Evolutionary conservation across 2,113 vertebrate genomes (phyloP), one percentile per base, ranked within the genome.

Genomic region (Ameiurus melas): DNA sequence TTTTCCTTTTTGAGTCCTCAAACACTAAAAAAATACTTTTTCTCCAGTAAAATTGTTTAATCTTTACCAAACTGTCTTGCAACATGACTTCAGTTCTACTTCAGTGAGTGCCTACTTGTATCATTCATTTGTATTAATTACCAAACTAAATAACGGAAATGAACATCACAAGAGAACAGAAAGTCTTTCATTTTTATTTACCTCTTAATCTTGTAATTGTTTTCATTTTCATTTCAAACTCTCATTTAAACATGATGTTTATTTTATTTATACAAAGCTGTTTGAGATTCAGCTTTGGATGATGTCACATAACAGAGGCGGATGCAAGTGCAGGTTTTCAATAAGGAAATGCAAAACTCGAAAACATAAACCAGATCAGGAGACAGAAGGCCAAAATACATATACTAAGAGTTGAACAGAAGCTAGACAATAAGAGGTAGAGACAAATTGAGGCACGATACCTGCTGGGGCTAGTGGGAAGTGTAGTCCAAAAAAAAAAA

Each of bases 111-210:
- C 20, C 30, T 53, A 30, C 53, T 8, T 68, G 20, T 30, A 58
- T 17, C 60, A 51, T 60, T 79, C 33, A 33, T 39, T 89, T 60
- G 13, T 17, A 55, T 66, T 83, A 55, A 86, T 60, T 73, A 36
- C 1, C 12, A 27, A 51, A 51, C 25, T 51, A 51, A 33, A 58
- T 51, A 86, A 84, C 62, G 47, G 5, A 79, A 78, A 77, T 30
- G 68, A 75, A 39, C 73, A 47, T 17, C 43, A 75, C 71, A 47
- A 77, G 73, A 77, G 43, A 77, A 64, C 1, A 80, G 57, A 86
- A 51, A 62, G 25, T 39, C 57, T 17, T 58, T 86, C 19, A 2
- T 43, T 51, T 79, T 64, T 80, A 80, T 33, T 80, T 30, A 80
- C n/a, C 78, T 3, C 75, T 30, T 30, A 55, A 7, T 80, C 77